phyloP scores from a whole-genome alignment of 2,113 vertebrate genomes.

The Gopherus flavomarginatus region DNA sequence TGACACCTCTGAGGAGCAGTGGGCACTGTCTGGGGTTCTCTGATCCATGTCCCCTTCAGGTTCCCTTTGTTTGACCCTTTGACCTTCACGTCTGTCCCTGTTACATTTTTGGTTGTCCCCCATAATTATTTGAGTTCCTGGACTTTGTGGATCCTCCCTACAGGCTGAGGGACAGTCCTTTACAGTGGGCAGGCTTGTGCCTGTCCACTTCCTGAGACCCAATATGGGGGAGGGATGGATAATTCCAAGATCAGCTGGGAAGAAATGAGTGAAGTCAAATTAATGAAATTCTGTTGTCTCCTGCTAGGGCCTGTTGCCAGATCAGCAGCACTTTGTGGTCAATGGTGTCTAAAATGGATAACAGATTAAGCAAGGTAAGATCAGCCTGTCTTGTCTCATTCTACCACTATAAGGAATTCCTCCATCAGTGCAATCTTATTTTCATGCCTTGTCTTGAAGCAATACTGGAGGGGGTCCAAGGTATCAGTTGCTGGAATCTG shows the following conservation, averaged over 20 bases:
- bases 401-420: neutral
- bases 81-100: no score
- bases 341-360: neutral
- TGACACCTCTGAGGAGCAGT: no score
- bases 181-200: no score
- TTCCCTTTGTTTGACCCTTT: no score
- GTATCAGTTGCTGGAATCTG: neutral
- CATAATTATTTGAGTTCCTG: no score
- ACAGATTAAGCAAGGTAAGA: neutral
- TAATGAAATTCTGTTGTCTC: neutral
- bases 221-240: no score
- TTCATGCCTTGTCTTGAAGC: neutral
- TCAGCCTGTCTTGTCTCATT: neutral
- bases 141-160: no score
- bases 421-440: neutral
- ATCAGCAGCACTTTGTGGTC: neutral
- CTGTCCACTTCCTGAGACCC: no score
- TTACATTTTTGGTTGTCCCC: no score
- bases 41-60: no score
- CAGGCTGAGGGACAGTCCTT: no score
- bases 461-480: neutral
- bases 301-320: neutral
- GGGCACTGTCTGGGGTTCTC: no score
- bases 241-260: neutral
- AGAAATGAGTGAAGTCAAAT: neutral